phyloP scores from a whole-genome alignment of 1,140 invertebrate genomes.

The Hycleus phaleratus region DNA sequence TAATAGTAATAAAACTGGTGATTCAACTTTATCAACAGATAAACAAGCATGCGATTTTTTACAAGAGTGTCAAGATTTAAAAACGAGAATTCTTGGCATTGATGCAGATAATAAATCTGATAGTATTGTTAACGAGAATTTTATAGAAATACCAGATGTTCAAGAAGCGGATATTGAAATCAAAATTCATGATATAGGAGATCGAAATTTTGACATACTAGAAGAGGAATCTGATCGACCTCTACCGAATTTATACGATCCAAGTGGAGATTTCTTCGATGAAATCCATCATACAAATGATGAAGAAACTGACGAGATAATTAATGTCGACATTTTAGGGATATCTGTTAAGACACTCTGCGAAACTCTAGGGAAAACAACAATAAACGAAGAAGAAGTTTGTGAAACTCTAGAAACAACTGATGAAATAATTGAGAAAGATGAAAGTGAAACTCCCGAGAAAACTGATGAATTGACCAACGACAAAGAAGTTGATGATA shows the following conservation, averaged over 20 bases:
- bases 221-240: not conserved
- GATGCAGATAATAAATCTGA: not conserved
- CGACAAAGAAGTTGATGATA: not conserved
- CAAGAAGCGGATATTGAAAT: not conserved
- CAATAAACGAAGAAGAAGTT: too few species aligned
- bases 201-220: not conserved
- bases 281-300: not conserved
- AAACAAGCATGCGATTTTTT: constrained; percentile 8
- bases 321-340: too few species aligned
- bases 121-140: not conserved
- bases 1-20: not conserved
- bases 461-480: too few species aligned
- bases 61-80: constrained; percentile 14
- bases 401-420: too few species aligned
- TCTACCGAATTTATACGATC: constrained; percentile 1
- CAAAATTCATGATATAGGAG: not conserved
- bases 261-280: constrained; percentile 5
- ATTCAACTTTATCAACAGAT: not conserved
- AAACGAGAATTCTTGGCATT: constrained; percentile 2
- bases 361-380: too few species aligned
- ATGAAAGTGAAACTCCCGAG: too few species aligned
- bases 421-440: too few species aligned
- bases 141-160: not conserved
- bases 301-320: not conserved
- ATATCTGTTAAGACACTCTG: too few species aligned